These are phyloP conservation scores for Noctua comes DNA, from an alignment of 2,888 invertebrate genomes.

Conservation along the genomic window DNA sequence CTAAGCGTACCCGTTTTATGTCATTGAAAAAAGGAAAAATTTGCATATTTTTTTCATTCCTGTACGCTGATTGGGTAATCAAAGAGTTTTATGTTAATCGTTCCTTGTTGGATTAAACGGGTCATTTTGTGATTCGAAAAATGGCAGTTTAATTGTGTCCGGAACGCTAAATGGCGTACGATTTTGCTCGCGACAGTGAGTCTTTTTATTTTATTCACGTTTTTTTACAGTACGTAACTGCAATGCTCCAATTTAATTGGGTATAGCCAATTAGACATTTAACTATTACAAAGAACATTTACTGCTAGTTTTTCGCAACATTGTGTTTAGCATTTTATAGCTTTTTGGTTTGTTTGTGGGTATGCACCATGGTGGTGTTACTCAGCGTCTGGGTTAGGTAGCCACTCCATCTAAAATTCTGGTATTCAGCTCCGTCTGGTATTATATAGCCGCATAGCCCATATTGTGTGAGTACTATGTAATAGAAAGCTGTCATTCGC, in stretches of 20 bases:
- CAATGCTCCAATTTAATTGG: neutral
- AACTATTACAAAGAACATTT: neutral
- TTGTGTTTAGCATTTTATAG: neutral
- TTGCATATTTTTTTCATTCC: constrained; percentile 65
- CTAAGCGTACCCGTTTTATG: constrained; percentile 39
- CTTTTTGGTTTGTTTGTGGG: neutral
- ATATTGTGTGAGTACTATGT: too few species aligned
- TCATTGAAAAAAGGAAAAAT: constrained; percentile 63
- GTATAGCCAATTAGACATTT: neutral
- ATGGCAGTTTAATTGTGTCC: constrained; percentile 55
- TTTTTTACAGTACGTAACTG: constrained; percentile 14
- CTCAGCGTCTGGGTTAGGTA: too few species aligned
- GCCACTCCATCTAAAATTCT: neutral
- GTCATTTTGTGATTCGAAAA: constrained; percentile 55
- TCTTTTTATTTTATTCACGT: constrained; percentile 37
- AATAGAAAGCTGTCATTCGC: too few species aligned
- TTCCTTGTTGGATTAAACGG: constrained; percentile 56
- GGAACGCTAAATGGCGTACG: constrained; percentile 48
- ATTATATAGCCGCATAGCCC: too few species aligned
- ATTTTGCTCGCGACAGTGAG: constrained; percentile 29
- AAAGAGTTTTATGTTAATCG: constrained; percentile 63
- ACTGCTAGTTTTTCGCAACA: neutral
- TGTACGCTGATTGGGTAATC: constrained; percentile 59
- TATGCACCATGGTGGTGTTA: neutral
- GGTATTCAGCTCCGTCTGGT: neutral